Evolutionary conservation across 92 coral and sea anemone genomes (phyloP).

Genomic region (Umimayanthus chanpuru): DNA sequence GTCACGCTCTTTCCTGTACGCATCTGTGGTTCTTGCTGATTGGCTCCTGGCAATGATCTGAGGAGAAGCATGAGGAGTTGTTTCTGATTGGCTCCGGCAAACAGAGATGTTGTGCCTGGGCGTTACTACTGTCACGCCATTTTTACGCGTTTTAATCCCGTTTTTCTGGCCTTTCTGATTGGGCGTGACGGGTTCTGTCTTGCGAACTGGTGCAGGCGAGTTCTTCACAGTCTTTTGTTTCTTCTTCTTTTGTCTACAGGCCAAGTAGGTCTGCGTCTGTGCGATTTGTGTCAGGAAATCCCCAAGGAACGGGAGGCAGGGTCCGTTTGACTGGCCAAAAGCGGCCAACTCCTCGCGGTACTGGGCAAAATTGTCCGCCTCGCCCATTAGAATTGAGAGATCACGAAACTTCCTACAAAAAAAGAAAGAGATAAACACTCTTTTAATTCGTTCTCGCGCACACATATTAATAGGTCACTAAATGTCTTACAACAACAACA

Average conservation of each 20-base stretch:
- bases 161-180: conserved; percentile 8
- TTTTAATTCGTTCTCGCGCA: neutral
- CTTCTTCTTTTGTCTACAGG: conserved; percentile 68
- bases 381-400: conserved; percentile 88
- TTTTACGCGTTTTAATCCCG: conserved; percentile 19
- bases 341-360: conserved; percentile 84
- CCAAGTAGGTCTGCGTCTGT: conserved; percentile 85
- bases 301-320: conserved; percentile 91
- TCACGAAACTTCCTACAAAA: conserved; percentile 88
- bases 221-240: conserved; percentile 49
- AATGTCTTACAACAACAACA: too few species aligned
- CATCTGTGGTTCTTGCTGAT: conserved; percentile 57
- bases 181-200: neutral
- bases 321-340: conserved; percentile 54
- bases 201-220: conserved; percentile 2
- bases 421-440: neutral
- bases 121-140: conserved; percentile 55
- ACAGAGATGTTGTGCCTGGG: conserved; percentile 37
- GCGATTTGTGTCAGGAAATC: conserved; percentile 97
- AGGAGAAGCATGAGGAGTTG: conserved; percentile 45
- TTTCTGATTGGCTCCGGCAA: conserved; percentile 50
- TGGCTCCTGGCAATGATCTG: conserved; percentile 44
- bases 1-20: conserved; percentile 47
- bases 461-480: too few species aligned
- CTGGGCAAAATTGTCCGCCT: conserved; percentile 84